Percentiles rank a stretch among this genome's conserved stretches.
Conservation (phyloP, 2,888 invertebrate genomes). For the Adelphocoris suturalis region DNA sequence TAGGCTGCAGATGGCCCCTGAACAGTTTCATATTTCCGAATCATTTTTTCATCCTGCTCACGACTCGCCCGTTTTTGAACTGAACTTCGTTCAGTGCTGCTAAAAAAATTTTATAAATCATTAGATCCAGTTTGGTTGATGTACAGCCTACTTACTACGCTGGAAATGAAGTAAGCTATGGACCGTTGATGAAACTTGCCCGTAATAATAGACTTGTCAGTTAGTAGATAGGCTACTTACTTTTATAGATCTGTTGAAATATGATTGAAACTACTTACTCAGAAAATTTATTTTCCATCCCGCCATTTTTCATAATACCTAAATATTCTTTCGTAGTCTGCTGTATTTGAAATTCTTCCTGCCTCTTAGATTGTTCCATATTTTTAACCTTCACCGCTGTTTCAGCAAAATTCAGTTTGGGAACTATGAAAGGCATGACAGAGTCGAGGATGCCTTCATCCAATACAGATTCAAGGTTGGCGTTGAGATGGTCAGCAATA, state of each 20-base stretch:
- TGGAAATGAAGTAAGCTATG: too few species aligned
- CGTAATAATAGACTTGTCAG: too few species aligned
- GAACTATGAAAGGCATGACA: conserved; percentile 87
- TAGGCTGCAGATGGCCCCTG: too few species aligned
- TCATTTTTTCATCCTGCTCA: too few species aligned
- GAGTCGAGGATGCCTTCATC: conserved; percentile 91
- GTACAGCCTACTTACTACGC: too few species aligned
- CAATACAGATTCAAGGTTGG: conserved; percentile 83
- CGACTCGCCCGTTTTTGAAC: too few species aligned
- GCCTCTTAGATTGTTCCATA: conserved; percentile 55
- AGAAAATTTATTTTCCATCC: conserved; percentile 15
- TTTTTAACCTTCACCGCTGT: conserved; percentile 62
- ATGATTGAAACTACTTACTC: conserved; percentile 3
- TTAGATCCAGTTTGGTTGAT: too few species aligned
- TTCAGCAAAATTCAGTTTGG: conserved; percentile 77
- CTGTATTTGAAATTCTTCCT: conserved; percentile 60
- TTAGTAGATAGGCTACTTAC: neutral
- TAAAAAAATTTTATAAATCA: too few species aligned
- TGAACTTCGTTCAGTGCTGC: too few species aligned
- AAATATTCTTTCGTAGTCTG: conserved; percentile 64
- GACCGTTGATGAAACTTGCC: too few species aligned
- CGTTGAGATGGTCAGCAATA: conserved; percentile 77
- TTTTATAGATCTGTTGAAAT: neutral
- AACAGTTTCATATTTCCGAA: too few species aligned
- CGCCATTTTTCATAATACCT: conserved; percentile 61